These are phyloP conservation scores for Volucella inflata DNA, from an alignment of 2,888 invertebrate genomes.

Conservation along the genomic window DNA sequence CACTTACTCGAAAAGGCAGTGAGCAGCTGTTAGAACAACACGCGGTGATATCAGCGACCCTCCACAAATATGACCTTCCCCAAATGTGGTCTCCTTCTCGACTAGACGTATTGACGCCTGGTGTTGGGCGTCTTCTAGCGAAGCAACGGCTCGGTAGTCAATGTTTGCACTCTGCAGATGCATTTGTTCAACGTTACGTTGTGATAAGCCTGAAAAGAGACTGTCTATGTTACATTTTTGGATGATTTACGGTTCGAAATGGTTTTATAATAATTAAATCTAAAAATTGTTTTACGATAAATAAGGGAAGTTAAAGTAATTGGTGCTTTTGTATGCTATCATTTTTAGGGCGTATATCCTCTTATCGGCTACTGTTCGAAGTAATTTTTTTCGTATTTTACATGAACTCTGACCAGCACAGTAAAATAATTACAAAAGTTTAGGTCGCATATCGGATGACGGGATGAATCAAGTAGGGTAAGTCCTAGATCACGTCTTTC, in stretches of 20 bases:
- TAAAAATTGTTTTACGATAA: background rate
- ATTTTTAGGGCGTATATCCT: too few relatives aligned
- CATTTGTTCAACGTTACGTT: constrained; percentile 4
- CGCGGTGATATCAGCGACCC: constrained; percentile 80
- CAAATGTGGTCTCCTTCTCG: constrained; percentile 78
- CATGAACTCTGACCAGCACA: too few relatives aligned
- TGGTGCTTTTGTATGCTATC: too few relatives aligned
- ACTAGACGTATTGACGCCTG: constrained; percentile 81
- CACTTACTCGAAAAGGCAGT: constrained; percentile 81
- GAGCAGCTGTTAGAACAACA: constrained; percentile 80
- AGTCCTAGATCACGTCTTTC: too few relatives aligned
- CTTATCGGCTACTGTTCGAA: too few relatives aligned
- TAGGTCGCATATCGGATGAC: too few relatives aligned
- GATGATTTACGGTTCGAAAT: background rate
- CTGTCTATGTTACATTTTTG: constrained; percentile 17
- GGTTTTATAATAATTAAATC: too few relatives aligned
- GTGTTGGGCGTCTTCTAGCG: constrained; percentile 65
- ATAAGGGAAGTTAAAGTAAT: too few relatives aligned
- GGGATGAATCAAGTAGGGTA: too few relatives aligned
- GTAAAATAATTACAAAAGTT: too few relatives aligned
- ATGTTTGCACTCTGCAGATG: constrained; percentile 1
- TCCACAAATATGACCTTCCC: constrained; percentile 82
- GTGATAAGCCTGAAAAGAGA: constrained; percentile 57
- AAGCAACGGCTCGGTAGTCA: constrained; percentile 23
- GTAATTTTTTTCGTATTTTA: too few relatives aligned